These are phyloP conservation scores for Meandrina meandrites DNA, from an alignment of 92 coral and sea anemone genomes.

Conservation along the genomic window DNA sequence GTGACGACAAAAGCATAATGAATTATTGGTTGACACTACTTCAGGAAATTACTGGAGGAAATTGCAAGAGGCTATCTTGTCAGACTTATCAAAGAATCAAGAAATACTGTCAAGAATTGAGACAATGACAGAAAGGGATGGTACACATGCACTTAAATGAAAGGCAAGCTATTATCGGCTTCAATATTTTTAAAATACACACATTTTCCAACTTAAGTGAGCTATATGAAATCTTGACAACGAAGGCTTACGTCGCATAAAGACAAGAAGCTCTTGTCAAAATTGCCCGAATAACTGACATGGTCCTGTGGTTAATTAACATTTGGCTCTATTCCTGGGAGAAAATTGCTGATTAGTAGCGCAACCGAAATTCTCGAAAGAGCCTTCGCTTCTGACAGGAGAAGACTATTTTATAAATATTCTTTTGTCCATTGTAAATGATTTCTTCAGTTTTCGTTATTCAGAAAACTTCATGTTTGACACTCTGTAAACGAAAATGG, in stretches of 20 bases:
- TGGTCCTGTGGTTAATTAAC: constrained; percentile 74
- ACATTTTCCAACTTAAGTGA: constrained; percentile 79
- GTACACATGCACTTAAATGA: constrained; percentile 95
- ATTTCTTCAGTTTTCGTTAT: constrained; percentile 41
- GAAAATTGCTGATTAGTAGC: constrained; percentile 36
- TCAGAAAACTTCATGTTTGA: constrained; percentile 46
- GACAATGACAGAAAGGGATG: constrained; percentile 89
- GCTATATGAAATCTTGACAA: constrained; percentile 70
- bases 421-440: constrained; percentile 37
- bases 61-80: constrained; percentile 98
- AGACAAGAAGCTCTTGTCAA: constrained; percentile 64
- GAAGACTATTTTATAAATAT: constrained; percentile 41
- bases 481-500: constrained; percentile 94
- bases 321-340: constrained; percentile 43
- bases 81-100: constrained; percentile 97
- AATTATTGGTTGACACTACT: constrained; percentile 99
- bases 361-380: constrained; percentile 23
- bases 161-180: constrained; percentile 82
- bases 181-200: constrained; percentile 84
- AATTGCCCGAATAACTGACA: constrained; percentile 58
- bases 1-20: constrained; percentile 97
- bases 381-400: constrained; percentile 38
- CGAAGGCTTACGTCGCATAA: constrained; percentile 41
- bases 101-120: constrained; percentile 89
- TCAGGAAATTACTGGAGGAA: constrained; percentile 99